Evolutionary conservation across 1,140 invertebrate genomes (phyloP), one percentile per base, ranked within the genome.

Genomic region (Halictus rubicundus): DNA sequence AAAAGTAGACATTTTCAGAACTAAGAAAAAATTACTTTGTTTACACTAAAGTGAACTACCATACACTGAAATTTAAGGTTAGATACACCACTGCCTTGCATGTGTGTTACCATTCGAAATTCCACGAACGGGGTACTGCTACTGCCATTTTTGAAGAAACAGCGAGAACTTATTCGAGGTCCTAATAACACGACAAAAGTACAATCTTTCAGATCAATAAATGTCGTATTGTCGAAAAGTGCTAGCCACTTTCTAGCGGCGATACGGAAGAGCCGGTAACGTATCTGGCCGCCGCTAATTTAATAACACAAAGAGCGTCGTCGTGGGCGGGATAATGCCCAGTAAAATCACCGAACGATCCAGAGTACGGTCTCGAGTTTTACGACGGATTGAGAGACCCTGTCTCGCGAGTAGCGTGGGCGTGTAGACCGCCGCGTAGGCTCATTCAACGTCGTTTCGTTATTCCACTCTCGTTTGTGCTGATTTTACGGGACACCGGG

Each of bases 361-460:
- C 6, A 57, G 54, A n/a, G 7, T n/a, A 57, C 6, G 19, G 54
- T n/a, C 21, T 19, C 0, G 21, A 27, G 23, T 9, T 27, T 54
- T 75, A 71, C 61, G 54, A 68, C 12, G 54, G 39, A 66, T 25
- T 10, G 69, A 65, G 39, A 25, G n/a, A 21, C 49, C 42, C 60
- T 72, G 37, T 64, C n/a, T n/a, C 6, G 46, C 27, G 66, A 64
- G 37, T 7, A 61, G 59, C 68, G 86, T 88, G 59, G 78, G 82
- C 82, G 81, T 59, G 52, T 78, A 69, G 76, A 59, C 37, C 64
- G 75, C 42, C 82, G 85, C 86, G 88, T 88, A 82, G 74, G 87
- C 82, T 87, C 84, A 89, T 90, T 89, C 81, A 89, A 78, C 79
- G 84, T 86, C 73, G 79, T 60, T 81, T 82, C 68, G 82, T 57